Percentiles rank a stretch among this genome's conserved stretches.
Conservation (phyloP, 2,113 vertebrate species). For the Mesoclemmys tuberculata region DNA sequence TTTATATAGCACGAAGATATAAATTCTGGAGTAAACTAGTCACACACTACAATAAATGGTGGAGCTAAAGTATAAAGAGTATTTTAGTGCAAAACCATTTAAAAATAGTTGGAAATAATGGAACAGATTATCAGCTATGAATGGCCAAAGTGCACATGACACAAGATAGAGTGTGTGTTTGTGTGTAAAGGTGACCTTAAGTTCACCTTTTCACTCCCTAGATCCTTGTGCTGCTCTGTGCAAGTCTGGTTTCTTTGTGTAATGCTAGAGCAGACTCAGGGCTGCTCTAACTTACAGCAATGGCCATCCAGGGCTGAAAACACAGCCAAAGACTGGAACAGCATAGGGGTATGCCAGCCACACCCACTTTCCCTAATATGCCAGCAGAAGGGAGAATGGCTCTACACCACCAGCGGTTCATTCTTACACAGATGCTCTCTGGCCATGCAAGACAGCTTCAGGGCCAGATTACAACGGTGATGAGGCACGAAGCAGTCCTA, state of each 20-base stretch:
- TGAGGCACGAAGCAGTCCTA: accelerated
- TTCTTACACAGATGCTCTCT: neutral
- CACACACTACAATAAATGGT: neutral
- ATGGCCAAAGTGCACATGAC: accelerated
- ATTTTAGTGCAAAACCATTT: constrained; percentile 45
- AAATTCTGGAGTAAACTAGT: constrained; percentile 26
- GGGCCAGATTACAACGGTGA: neutral
- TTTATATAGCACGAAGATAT: constrained; percentile 33
- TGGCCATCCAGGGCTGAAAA: accelerated
- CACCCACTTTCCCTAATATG: accelerated
- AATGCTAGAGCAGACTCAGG: accelerated
- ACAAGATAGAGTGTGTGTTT: neutral
- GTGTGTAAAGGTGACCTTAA: neutral
- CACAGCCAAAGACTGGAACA: neutral
- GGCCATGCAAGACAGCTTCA: neutral
- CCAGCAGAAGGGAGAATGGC: neutral
- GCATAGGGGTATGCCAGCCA: neutral
- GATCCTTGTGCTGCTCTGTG: neutral
- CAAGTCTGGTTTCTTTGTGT: neutral
- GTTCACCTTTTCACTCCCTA: neutral
- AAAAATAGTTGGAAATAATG: neutral
- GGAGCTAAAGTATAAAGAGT: neutral
- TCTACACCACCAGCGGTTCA: neutral
- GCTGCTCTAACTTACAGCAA: neutral
- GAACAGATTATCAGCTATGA: neutral